Base-by-base conservation (phyloP, 2,888 invertebrate genomes). In the Odontothrips loti region DNA sequence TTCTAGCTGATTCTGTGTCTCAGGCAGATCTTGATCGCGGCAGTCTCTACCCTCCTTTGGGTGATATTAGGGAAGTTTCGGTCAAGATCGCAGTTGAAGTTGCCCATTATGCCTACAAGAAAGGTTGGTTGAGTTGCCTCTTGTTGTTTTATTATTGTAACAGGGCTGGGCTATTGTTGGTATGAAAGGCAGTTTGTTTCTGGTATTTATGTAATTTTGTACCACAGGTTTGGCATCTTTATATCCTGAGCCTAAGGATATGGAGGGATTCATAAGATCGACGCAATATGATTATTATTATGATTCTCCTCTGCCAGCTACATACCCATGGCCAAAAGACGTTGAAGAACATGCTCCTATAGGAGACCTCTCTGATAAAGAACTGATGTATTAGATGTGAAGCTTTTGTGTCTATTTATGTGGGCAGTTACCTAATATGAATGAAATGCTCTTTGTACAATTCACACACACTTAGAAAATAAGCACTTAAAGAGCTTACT, bases 11-110 rank as follows among this genome's bases (percentile, higher is more conserved):
- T 84, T 91, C 93, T 85, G 98, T 99, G 0, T 93, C 93, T 0
- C 92, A 95, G 81, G 90, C 90, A 12, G 95, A 98, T 87, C 89
- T 99, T 80, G 91, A 90, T 0, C 90, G 91, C 81, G 99, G 99
- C 12, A 94, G 97, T 83, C 90, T 99, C 80, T 99, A 99, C 87
- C 99, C 99, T 10, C 95, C 97, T 0, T 90, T 99, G 81, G 88
- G 90, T 47, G 91, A 92, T 80, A 94, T 99, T 84, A 93, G 92
- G 81, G 95, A 96, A 82, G 95, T 97, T 82, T 99, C 99, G 0
- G 90, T 97, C 81, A 91, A 93, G 83, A 98, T 99, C 84, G 98
- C 98, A 0, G 91, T 93, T 11, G 92, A 92, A 85, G 93, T 98
- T 83, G 94, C 95, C 4, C 92, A 96, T 85, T 93, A 95, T 89